phyloP scores from a whole-genome alignment of 92 coral and sea anemone genomes.

The Virgularia gustaviana region DNA sequence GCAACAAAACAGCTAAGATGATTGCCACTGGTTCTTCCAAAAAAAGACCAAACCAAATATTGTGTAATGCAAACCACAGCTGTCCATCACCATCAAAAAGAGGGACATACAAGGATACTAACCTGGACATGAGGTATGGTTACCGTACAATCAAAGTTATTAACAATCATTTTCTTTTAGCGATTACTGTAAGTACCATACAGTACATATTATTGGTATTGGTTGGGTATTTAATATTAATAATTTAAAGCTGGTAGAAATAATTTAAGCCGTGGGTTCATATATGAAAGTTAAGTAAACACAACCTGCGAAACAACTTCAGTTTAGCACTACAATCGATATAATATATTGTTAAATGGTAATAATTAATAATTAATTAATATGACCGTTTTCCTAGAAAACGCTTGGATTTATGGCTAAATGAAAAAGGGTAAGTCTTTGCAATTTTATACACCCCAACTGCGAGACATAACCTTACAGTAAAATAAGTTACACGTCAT shows the following conservation, averaged over 20 bases:
- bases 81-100: slow-evolving; percentile 6
- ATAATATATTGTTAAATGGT: background rate
- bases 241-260: too few species aligned
- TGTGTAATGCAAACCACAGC: too few species aligned
- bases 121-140: slow-evolving; percentile 44
- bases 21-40: too few species aligned
- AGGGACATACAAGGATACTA: slow-evolving; percentile 36
- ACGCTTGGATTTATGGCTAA: slow-evolving; percentile 61
- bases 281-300: too few species aligned
- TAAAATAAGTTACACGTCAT: too few species aligned
- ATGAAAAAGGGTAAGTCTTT: slow-evolving; percentile 62
- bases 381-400: slow-evolving; percentile 28
- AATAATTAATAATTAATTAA: background rate
- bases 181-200: background rate
- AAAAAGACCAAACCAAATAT: too few species aligned
- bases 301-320: too few species aligned
- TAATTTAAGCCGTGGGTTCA: too few species aligned
- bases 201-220: background rate
- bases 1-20: too few species aligned
- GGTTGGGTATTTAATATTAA: too few species aligned
- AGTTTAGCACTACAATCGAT: background rate
- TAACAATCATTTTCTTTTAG: background rate
- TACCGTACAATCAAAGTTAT: background rate
- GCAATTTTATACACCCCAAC: background rate
- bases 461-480: background rate